Evolutionary conservation across 2,797 vertebrate genomes (phyloP), one percentile per base, ranked within the genome.

Genomic region (Sternarchorhynchus goeldii): DNA sequence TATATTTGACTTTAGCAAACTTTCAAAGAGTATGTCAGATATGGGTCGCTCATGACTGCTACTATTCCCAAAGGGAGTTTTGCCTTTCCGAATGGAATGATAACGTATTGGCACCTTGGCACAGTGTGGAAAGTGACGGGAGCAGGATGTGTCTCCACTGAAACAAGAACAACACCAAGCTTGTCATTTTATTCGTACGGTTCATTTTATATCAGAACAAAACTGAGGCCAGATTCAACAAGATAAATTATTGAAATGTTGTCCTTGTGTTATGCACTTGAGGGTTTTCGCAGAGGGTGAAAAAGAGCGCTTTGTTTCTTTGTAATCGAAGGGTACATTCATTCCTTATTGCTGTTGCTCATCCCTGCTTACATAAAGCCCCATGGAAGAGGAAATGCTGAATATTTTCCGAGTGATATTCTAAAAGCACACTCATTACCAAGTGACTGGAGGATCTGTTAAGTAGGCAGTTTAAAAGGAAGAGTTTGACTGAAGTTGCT

Each of bases 391-490:
- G 76, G 29, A 77, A 74, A 57, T 57, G n/a, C 60, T 74, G 64
- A 50, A 75, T 69, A 69, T 75, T 69, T 36, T 71, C 64, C 70
- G 78, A 75, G 74, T 82, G 59, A 82, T 81, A 34, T 41, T 31
- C 25, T 64, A 8, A 65, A 31, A 70, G 55, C 34, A 63, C 31
- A 62, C 45, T 5, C 53, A 66, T 64, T 64, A 75, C 59, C 32
- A 41, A 63, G 75, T 6, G 21, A 64, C 57, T 75, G 32, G 64
- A 55, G 75, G 73, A 0, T 4, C n/a, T 10, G 50, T 4, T 53
- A 31, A 34, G 53, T 60, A 67, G 25, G 65, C 45, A 32, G 4
- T 3, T 70, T 55, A n/a, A 55, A 31, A 68, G 41, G 41, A 20
- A 53, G 6, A 53, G 41, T 53, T 50, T 29, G n/a, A 18, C 36